Percentiles rank a stretch among this genome's conserved stretches.
Evolutionary conservation across 2,888 invertebrate species (phyloP).

Genomic region (Napeogenes inachia): DNA sequence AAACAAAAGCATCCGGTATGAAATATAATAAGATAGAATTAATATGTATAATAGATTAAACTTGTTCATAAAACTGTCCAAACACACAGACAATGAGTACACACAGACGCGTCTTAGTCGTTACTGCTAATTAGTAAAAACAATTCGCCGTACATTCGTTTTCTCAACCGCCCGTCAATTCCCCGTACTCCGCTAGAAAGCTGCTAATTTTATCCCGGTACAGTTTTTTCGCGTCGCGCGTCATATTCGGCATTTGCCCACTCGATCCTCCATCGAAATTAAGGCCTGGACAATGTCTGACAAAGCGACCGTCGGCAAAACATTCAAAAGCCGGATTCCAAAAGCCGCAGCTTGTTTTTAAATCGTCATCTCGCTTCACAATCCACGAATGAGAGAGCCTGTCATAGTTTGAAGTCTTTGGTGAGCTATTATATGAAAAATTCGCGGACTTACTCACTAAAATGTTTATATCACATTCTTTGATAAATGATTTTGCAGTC

Average conservation of each 20-base stretch:
- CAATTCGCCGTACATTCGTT: constrained; percentile 69
- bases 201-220: constrained; percentile 75
- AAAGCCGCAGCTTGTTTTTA: constrained; percentile 67
- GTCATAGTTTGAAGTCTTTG: constrained; percentile 73
- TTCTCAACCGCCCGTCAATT: constrained; percentile 75
- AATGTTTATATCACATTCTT: constrained; percentile 43
- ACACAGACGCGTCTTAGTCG: constrained; percentile 65
- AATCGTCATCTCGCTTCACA: constrained; percentile 66
- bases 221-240: constrained; percentile 73
- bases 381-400: constrained; percentile 71
- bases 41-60: background rate
- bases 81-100: background rate
- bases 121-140: constrained; percentile 74
- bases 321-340: constrained; percentile 72
- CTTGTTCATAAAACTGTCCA: background rate
- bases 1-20: background rate
- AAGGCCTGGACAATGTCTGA: constrained; percentile 76
- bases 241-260: constrained; percentile 77
- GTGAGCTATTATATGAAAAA: constrained; percentile 74
- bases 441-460: constrained; percentile 47
- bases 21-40: background rate
- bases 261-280: constrained; percentile 75
- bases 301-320: constrained; percentile 77
- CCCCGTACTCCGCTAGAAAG: constrained; percentile 74
- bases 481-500: no score